Evolutionary conservation across 2,888 invertebrate genomes (phyloP), one percentile per base, ranked within the genome.

Genomic region (Zhuqinia jingwanae): DNA sequence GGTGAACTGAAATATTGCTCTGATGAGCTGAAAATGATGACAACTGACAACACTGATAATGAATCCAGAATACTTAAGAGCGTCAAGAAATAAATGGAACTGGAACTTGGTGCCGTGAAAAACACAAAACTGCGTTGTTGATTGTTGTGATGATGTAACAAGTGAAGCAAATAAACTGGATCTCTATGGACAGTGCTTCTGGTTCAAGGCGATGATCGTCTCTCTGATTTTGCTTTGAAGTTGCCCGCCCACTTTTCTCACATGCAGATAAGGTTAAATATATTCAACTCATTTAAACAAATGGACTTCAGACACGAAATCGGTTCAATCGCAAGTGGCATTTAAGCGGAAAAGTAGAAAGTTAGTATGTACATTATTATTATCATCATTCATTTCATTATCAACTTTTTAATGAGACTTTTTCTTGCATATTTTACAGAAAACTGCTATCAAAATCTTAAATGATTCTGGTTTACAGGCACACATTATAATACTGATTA

Each of bases 211-310:
- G 53, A 30, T 47, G 8, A 3, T 36, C 36, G 5, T 3, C 36
- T 73, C 50, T 73, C 20, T 73, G 13, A 22, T 47, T 11, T 15
- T 75, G 13, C 17, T 50, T 50, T 15, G 8, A 58, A 60, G 42
- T 22, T 65, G 80, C 68, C 80, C 80, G 25, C 80, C 80, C 65
- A 80, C 80, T 68, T 80, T 80, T 50, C 80, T 80, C 80, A 80
- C 76, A 47, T 20, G 15, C 15, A 36, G 53, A 80, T 68, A 75
- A 60, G n/a, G 79, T 36, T 8, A 56, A 53, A 68, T 50, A 6
- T 6, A 53, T 50, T 20, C 15, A 65, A 79, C 36, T 65, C 30
- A 22, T 11, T 36, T 15, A 36, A 36, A 36, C 8, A 36, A 53
- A 53, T 47, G 22, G 73, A 45, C 22, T 45, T 77, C 58, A 42